Evolutionary conservation across 2,113 vertebrate genomes (phyloP).

Genomic region (Lathamus discolor): DNA sequence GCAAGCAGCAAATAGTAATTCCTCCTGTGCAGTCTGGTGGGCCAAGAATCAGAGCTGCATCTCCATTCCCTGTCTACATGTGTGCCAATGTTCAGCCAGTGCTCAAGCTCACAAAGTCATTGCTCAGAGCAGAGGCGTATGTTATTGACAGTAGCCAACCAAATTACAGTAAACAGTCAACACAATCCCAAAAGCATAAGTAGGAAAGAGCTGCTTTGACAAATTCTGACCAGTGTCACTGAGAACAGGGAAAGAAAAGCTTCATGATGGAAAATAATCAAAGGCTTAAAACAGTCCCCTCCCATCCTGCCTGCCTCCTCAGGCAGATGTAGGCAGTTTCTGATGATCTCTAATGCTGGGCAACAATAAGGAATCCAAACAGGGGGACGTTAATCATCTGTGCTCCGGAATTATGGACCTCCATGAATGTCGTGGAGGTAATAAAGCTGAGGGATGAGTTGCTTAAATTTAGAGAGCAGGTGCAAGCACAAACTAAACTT

Average conservation of each 20-base stretch:
- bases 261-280: not conserved
- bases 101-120: not conserved
- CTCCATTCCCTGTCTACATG: accelerated
- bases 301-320: not conserved
- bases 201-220: not conserved
- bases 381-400: not conserved
- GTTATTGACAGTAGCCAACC: not conserved
- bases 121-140: not conserved
- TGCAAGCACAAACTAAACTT: not conserved
- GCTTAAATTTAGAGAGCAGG: slow-evolving; percentile 9
- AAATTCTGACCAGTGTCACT: not conserved
- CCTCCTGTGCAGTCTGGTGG: not conserved
- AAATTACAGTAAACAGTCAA: not conserved
- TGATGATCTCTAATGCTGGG: not conserved
- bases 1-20: not conserved
- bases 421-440: not conserved
- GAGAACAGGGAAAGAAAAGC: not conserved
- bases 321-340: not conserved
- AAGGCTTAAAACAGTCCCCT: not conserved
- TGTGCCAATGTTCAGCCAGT: not conserved
- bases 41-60: not conserved
- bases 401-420: not conserved
- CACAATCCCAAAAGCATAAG: accelerated
- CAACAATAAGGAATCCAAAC: not conserved
- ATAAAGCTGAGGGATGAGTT: not conserved